Evolutionary conservation across 1,140 invertebrate species (phyloP).

Genomic region (Diuraphis noxia): DNA sequence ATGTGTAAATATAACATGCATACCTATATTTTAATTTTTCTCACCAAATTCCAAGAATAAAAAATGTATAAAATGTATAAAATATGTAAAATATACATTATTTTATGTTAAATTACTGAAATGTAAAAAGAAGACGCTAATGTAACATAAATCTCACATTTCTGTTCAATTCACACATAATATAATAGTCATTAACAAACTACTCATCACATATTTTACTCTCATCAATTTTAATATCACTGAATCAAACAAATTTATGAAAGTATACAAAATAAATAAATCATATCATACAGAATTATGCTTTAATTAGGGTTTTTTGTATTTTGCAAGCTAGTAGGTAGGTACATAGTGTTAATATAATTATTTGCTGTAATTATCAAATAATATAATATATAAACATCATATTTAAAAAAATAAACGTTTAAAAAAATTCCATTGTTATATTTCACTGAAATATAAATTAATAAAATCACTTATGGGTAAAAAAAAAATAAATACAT

Average conservation of each 20-base stretch:
- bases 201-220: not conserved
- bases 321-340: not conserved
- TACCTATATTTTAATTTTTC: not conserved
- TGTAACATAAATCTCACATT: not conserved
- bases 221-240: not conserved
- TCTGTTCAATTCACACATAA: not conserved
- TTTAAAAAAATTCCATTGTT: not conserved
- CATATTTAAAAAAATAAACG: not conserved
- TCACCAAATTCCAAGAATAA: not conserved
- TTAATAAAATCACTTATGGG: not conserved
- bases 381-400: not conserved
- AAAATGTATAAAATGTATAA: not conserved
- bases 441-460: not conserved
- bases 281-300: not conserved
- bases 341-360: not conserved
- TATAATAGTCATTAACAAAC: not conserved
- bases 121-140: not conserved
- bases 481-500: too few relatives aligned
- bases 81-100: not conserved
- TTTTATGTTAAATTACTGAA: not conserved
- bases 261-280: too few relatives aligned
- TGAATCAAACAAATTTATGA: not conserved
- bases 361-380: not conserved
- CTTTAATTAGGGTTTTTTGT: not conserved
- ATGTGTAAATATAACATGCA: not conserved